Base-by-base conservation (phyloP, 92 coral and sea anemone species). In the Zoanthus sansibaricus region DNA sequence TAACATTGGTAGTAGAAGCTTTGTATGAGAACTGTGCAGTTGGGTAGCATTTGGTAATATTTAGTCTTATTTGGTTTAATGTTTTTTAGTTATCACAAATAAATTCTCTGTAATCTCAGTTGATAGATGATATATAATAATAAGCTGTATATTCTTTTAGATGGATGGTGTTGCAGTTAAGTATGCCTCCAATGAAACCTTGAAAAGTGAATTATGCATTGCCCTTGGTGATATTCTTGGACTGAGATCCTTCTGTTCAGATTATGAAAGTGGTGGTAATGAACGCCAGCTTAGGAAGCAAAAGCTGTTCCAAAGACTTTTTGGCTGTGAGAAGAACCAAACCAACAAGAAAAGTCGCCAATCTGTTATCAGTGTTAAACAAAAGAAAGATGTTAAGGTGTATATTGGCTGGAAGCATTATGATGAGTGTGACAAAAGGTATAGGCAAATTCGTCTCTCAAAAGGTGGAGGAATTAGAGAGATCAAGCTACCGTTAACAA, bases 201-300 rank as follows among this genome's bases (percentile, higher is more conserved):
- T 68, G 72, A 68, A 68, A 18, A 68, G 72, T 6, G 72, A 68
- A 68, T 68, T 68, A 18, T 68, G 72, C 31, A 68, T 68, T 68
- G 32, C 72, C 42, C 72, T 68, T 68, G 32, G 72, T 68, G 72
- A 68, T 68, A 68, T 68, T 68, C 72, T 68, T 68, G 72, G 7
- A 68, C 72, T 68, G 72, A 68, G 72, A 68, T 68, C 32, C 72
- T 68, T 68, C 72, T 20, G 72, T 68, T 68, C 72, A 68, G 72
- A 68, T 68, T 4, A 68, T 16, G 72, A 68, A 68, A 68, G 72
- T 68, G 72, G 72, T 68, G 72, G 5, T 68, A 68, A 68, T 68
- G 72, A 68, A 68, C 72, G 32, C 72, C 31, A 68, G 72, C 72
- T 68, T 16, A 68, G 32, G 72, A 68, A 68, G 72, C 72, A n/a